Percentiles rank a stretch among this genome's conserved stretches.
These are phyloP conservation scores for Diorhabda carinulata DNA, from an alignment of 1,140 invertebrate genomes.

Conservation along the genomic window DNA sequence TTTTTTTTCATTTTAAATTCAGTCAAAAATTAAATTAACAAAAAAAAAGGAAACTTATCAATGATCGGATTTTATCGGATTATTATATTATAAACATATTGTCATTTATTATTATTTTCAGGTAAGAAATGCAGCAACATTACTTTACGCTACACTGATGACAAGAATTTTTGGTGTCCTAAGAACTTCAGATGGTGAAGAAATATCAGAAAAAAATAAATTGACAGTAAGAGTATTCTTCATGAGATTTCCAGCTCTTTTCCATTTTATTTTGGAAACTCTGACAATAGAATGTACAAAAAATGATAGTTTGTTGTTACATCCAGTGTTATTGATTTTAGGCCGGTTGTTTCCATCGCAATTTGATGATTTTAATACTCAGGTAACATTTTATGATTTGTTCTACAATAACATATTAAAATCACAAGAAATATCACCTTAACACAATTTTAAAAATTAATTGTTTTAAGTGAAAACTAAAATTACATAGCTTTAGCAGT, in stretches of 20 bases:
- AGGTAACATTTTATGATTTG: slow-evolving; percentile 48
- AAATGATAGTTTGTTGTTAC: slow-evolving; percentile 53
- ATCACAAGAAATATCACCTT: no score
- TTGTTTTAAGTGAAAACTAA: no score
- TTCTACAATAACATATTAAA: no score
- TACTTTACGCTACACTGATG: slow-evolving; percentile 81
- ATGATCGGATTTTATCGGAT: no score
- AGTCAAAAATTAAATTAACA: no score
- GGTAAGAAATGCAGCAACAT: slow-evolving; percentile 82
- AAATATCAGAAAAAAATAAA: slow-evolving; percentile 70
- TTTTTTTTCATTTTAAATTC: no score
- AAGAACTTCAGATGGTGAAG: slow-evolving; percentile 67
- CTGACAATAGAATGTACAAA: slow-evolving; percentile 52
- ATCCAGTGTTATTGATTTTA: slow-evolving; percentile 76
- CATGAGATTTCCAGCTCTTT: slow-evolving; percentile 72
- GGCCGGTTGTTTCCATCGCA: slow-evolving; percentile 73
- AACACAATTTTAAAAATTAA: no score
- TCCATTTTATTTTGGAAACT: slow-evolving; percentile 72
- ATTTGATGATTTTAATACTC: slow-evolving; percentile 56
- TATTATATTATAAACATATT: no score
- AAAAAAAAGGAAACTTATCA: no score
- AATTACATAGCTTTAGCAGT: no score
- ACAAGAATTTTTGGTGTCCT: slow-evolving; percentile 88
- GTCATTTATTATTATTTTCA: slow-evolving; percentile 38
- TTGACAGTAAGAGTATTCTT: slow-evolving; percentile 81